These are phyloP conservation scores for Chaetodon trifascialis DNA, from an alignment of 2,113 vertebrate genomes.

Conservation along the genomic window DNA sequence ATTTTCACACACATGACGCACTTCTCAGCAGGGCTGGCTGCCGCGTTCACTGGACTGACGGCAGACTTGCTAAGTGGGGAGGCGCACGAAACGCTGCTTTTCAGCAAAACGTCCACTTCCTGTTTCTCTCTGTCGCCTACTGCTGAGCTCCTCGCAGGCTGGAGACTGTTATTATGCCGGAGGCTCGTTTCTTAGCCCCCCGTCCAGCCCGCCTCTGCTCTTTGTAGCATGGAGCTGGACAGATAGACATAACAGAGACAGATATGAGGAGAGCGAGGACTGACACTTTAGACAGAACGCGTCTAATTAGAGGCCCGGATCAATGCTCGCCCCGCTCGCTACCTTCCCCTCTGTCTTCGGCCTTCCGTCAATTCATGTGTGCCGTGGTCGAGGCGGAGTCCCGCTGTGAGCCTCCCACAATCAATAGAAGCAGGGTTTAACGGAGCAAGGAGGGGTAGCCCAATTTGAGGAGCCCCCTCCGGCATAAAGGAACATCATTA, in stretches of 20 bases:
- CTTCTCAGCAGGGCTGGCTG: slow-evolving; percentile 48
- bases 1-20: slow-evolving; percentile 37
- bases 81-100: slow-evolving; percentile 26
- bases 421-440: slow-evolving; percentile 68
- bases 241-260: slow-evolving; percentile 55
- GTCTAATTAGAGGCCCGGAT: slow-evolving; percentile 76
- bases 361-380: slow-evolving; percentile 56
- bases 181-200: slow-evolving; percentile 48
- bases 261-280: slow-evolving; percentile 39
- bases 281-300: slow-evolving; percentile 70
- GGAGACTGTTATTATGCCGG: slow-evolving; percentile 39
- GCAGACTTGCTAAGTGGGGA: slow-evolving; percentile 5
- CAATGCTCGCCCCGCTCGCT: slow-evolving; percentile 62
- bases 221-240: slow-evolving; percentile 44
- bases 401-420: slow-evolving; percentile 65
- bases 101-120: slow-evolving; percentile 54
- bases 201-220: slow-evolving; percentile 35
- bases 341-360: slow-evolving; percentile 56
- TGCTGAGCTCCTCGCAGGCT: slow-evolving; percentile 47
- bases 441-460: slow-evolving; percentile 57
- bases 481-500: slow-evolving; percentile 68
- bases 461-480: slow-evolving; percentile 70
- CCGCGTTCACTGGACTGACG: slow-evolving; percentile 25
- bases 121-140: slow-evolving; percentile 39
- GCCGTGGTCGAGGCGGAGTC: slow-evolving; percentile 51